Evolutionary conservation across 2,113 vertebrate genomes (phyloP).

Genomic region (Erpornis zantholeuca): DNA sequence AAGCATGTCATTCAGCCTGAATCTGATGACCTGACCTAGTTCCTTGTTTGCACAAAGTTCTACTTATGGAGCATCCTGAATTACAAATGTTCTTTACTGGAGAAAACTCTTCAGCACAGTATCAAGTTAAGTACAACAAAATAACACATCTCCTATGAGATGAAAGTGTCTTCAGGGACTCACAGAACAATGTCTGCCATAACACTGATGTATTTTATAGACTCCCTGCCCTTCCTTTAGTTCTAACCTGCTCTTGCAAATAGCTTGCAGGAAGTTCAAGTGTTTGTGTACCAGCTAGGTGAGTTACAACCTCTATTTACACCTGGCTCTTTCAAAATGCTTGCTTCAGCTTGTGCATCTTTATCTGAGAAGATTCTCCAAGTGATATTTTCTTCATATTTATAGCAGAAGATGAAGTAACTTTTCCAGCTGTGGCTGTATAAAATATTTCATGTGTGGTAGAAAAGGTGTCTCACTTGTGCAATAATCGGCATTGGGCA

Average conservation of each 20-base stretch:
- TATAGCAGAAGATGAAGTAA: neutral
- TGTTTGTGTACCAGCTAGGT: neutral
- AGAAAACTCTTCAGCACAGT: neutral
- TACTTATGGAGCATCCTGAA: neutral
- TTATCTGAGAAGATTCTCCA: neutral
- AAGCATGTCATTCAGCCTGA: neutral
- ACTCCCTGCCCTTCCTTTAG: neutral
- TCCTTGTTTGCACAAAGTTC: neutral
- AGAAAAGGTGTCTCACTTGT: neutral
- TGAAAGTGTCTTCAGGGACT: neutral
- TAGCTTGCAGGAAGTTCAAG: neutral
- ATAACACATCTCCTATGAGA: neutral
- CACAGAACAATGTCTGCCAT: neutral
- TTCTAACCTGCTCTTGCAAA: neutral
- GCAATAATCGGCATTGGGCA: neutral
- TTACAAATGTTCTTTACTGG: neutral
- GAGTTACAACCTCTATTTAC: neutral
- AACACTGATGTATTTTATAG: neutral
- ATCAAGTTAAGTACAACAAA: neutral
- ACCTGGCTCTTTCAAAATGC: neutral
- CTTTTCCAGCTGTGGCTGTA: neutral
- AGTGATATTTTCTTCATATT: neutral
- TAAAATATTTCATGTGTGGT: neutral
- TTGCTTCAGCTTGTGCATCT: neutral
- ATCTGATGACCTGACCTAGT: conserved; percentile 22